phyloP scores from a whole-genome alignment of 2,888 invertebrate species.

The Rhaphigaster nebulosa region DNA sequence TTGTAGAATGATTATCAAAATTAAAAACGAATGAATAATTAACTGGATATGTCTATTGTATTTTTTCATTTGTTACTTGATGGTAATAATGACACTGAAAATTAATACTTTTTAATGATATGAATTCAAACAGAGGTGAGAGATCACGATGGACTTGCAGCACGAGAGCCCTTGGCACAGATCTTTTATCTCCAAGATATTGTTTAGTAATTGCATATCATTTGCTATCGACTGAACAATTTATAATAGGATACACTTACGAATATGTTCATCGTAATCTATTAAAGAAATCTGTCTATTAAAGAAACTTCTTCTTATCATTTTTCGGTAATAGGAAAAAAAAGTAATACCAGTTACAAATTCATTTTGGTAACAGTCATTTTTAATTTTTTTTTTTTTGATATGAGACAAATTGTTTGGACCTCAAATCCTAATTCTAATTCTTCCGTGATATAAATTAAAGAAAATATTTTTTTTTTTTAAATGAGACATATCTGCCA shows the following conservation, averaged over 20 bases:
- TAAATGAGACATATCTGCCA: no score
- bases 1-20: no score
- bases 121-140: background rate
- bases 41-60: no score
- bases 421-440: no score
- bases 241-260: background rate
- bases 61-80: background rate
- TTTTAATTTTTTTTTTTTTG: no score
- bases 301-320: background rate
- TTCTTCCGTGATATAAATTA: no score
- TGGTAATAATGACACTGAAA: background rate
- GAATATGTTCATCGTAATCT: background rate
- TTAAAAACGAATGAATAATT: no score
- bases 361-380: no score
- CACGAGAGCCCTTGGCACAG: background rate
- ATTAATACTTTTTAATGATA: background rate
- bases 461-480: no score
- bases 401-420: no score
- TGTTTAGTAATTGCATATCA: background rate
- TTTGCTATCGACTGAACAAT: background rate
- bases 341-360: no score
- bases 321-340: background rate
- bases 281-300: background rate
- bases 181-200: constrained; percentile 11
- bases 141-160: background rate